Evolutionary conservation across 2,888 invertebrate species (phyloP), one percentile per base, ranked within the genome.

Genomic region (Eutolmus rufibarbis): DNA sequence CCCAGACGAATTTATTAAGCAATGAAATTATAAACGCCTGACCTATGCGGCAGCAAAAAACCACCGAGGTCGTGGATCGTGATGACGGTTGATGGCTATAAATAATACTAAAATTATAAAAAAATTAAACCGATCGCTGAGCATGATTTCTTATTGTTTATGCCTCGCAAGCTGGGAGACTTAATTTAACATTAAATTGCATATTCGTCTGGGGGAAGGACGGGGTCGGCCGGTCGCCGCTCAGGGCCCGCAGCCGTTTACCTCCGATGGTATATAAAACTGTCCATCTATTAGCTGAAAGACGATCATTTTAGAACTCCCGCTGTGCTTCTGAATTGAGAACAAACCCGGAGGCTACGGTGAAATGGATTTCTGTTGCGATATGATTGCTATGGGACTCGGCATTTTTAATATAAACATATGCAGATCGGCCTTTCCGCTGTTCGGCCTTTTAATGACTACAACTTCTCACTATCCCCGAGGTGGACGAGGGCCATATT

Each of bases 321-420:
- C 94, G 95, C 95, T 95, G 95, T 94, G 95, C 95, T 95, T 94
- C 95, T 95, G 95, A 94, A 95, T 95, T 95, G 94, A 94, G 94
- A 94, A 95, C 94, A 94, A 94, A 94, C 94, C 95, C 94, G 93
- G 94, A 94, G 95, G 95, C 95, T 94, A 94, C 94, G 94, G 94
- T 94, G 91, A 92, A 93, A 92, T 92, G 93, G 91, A 92, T 92
- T 92, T 92, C 92, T 90, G 86, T 51, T 86, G 74, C 84, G 84
- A 84, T 84, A 84, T 84, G 84, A 66, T 34, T 43, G 57, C 34
- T 74, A 74, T 40, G 23, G 40, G 66, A 57, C 84, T 40, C 66
- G 40, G 31, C 84, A 74, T 84, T 84, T 74, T 84, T 84, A 84
- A 84, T 86, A 86, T 86, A 86, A 74, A 86, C 76, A 86, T 86